phyloP scores from a whole-genome alignment of 2,888 invertebrate genomes.

The Seladonia tumulorum region DNA sequence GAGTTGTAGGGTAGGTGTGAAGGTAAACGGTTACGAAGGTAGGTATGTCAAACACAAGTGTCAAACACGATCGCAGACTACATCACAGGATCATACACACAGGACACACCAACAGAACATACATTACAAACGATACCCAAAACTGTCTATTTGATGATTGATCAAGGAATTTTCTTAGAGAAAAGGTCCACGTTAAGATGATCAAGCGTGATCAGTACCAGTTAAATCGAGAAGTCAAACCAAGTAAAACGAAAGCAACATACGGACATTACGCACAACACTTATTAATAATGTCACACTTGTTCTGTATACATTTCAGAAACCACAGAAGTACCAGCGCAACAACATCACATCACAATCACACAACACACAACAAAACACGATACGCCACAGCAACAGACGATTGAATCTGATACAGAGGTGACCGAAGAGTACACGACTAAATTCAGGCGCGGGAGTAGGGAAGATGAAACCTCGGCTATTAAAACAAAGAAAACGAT shows the following conservation, averaged over 20 bases:
- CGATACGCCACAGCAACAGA: constrained; percentile 76
- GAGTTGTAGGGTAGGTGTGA: neutral
- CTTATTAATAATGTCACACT: constrained; percentile 74
- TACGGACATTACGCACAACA: constrained; percentile 67
- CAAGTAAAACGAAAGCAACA: constrained; percentile 64
- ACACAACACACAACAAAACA: constrained; percentile 80
- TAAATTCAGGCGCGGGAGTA: constrained; percentile 79
- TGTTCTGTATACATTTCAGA: constrained; percentile 83
- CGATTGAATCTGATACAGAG: constrained; percentile 80
- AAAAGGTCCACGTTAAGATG: constrained; percentile 11
- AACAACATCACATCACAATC: constrained; percentile 78
- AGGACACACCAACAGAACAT: constrained; percentile 38
- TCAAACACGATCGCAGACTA: constrained; percentile 19
- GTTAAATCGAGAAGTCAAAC: constrained; percentile 75
- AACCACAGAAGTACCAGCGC: constrained; percentile 81
- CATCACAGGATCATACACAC: constrained; percentile 30
- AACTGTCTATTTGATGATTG: neutral
- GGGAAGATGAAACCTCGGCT: constrained; percentile 77
- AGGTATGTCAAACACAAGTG: constrained; percentile 45
- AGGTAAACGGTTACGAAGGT: constrained; percentile 31
- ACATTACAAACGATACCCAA: constrained; percentile 2
- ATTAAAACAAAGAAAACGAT: constrained; percentile 82
- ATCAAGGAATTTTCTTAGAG: neutral
- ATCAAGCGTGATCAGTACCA: constrained; percentile 15
- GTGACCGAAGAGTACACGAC: constrained; percentile 81